Evolutionary conservation across 2,797 vertebrate species (phyloP).

Genomic region (Enteromius anoplus): DNA sequence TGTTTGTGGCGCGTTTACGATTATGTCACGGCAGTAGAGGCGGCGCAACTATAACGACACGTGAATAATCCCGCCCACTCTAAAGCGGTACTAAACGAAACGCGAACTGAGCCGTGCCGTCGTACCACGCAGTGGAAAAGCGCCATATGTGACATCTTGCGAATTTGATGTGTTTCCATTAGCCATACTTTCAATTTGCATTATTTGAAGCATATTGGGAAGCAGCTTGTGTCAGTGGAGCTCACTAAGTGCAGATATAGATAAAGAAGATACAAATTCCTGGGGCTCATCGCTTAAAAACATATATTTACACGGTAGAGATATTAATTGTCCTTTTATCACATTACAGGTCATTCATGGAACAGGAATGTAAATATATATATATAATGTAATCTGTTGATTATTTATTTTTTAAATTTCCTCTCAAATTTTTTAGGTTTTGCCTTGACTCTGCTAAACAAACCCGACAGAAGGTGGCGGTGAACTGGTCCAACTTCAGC

Average conservation of each 20-base stretch:
- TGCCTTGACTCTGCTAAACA: constrained; percentile 99
- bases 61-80: no score
- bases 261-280: no score
- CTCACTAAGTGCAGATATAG: constrained; percentile 3
- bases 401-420: not conserved
- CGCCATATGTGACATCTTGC: not conserved
- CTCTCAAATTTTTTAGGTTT: constrained; percentile 79
- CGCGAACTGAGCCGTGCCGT: no score
- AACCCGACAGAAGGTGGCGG: constrained; percentile 96
- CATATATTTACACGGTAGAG: not conserved
- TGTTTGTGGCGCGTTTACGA: no score
- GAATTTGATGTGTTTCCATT: not conserved
- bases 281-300: not conserved
- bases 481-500: constrained; percentile 99
- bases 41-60: no score
- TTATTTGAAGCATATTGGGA: no score
- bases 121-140: no score
- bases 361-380: not conserved
- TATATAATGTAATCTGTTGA: not conserved
- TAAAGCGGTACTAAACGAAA: no score
- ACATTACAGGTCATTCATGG: not conserved
- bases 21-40: no score
- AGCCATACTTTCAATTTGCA: not conserved
- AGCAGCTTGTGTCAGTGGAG: not conserved
- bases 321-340: not conserved